Evolutionary conservation across 37 sponge, comb jelly and placozoan species (phyloP).

Genomic region (Corticium candelabrum): DNA sequence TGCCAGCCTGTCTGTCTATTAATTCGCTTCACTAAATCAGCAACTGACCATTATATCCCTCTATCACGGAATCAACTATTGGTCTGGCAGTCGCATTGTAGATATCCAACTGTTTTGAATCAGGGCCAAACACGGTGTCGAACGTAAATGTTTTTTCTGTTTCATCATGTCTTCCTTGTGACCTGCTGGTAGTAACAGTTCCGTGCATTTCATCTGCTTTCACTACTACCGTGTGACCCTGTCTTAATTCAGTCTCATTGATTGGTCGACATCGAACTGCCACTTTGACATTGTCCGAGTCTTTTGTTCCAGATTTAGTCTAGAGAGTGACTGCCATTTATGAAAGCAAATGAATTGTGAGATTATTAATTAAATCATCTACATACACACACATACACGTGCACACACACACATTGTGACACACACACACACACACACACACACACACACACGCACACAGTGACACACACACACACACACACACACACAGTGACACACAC

Average conservation of each 20-base stretch:
- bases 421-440: no score
- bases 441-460: no score
- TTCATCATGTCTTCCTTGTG: conserved; percentile 18
- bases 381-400: background rate
- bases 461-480: background rate
- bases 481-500: background rate
- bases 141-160: conserved; percentile 51
- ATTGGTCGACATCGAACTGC: conserved; percentile 88
- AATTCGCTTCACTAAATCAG: no score
- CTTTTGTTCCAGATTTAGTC: conserved; percentile 9
- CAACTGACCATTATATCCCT: conserved; percentile 99
- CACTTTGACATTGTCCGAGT: conserved; percentile 69
- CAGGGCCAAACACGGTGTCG: conserved; percentile 83
- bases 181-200: conserved; percentile 34
- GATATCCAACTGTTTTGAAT: conserved; percentile 75
- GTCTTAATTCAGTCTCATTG: conserved; percentile 30
- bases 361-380: background rate
- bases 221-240: conserved; percentile 24
- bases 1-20: no score
- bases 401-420: background rate
- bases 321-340: background rate
- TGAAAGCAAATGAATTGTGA: background rate
- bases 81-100: conserved; percentile 87
- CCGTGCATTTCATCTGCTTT: conserved; percentile 51
- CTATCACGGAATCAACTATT: conserved; percentile 88